Base-by-base conservation (phyloP, 2,888 invertebrate species). In the Orchestes rusci region DNA sequence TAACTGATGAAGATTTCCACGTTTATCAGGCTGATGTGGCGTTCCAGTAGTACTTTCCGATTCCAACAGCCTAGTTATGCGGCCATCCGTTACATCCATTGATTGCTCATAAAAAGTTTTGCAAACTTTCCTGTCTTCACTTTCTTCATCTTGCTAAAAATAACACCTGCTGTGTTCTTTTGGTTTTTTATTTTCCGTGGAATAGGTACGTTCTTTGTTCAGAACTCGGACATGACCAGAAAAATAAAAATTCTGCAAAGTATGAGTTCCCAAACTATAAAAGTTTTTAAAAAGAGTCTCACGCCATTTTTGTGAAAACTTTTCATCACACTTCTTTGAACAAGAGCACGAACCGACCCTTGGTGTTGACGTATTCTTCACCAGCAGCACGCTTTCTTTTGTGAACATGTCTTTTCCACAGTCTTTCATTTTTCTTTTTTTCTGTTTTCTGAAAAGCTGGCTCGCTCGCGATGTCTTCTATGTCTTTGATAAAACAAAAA, bases 251-350 rank as follows among this genome's bases (percentile, higher is more conserved):
- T 2, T 37, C 12, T 29, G 30, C 16, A 30, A 39, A 39, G 30
- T 30, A 10, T 42, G 42, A 41, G 23, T 33, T 34, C 41, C 41
- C 23, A 41, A 34, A 20, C 41, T 41, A 19, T 41, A 41, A 41
- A 41, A 35, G 20, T 18, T 42, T 42, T 27, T 42, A 13, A 35
- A 35, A 17, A 42, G 2, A 15, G 28, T 13, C 42, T 42, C 34
- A 34, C 42, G 42, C 35, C 42, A 35, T 8, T 28, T 12, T 27
- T 42, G 42, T 28, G 28, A 35, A 35, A 42, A 42, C 16, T 23
- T 23, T 35, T 42, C 28, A 28, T 42, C 34, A 35, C 42, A 42
- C 35, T 42, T 33, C 35, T 42, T 29, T 39, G 39, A 39, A 30
- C 30, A 30, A 23, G 23, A 23, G 23, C 23, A 23, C 10, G n/a